Conservation (phyloP, 2,797 vertebrate species). For the Malacoraja senta region DNA sequence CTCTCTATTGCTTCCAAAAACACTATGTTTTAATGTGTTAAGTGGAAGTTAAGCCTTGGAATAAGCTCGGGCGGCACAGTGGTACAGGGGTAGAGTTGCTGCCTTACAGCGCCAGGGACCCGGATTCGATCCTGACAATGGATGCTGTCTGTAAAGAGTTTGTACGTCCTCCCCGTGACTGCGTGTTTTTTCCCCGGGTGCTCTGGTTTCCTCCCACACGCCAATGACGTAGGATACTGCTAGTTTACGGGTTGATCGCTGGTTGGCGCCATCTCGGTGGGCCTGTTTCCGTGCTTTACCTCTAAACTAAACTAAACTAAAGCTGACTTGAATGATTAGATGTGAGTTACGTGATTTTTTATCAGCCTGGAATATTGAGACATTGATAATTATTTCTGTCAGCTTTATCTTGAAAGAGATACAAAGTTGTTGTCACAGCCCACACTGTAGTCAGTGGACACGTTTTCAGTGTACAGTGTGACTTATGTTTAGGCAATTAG, state of each 20-base stretch:
- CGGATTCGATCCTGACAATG: too few species aligned
- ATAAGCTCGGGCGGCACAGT: not conserved
- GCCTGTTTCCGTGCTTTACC: too few species aligned
- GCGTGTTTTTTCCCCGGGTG: too few species aligned
- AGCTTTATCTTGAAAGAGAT: slow-evolving; percentile 34
- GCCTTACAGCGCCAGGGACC: too few species aligned
- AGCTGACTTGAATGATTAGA: slow-evolving; percentile 18
- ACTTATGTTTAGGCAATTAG: slow-evolving; percentile 25
- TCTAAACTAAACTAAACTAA: not conserved
- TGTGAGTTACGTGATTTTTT: not conserved
- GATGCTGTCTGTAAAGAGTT: too few species aligned
- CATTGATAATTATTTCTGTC: slow-evolving; percentile 40
- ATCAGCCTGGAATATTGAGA: slow-evolving; percentile 26
- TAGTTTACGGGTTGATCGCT: too few species aligned
- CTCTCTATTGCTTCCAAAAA: not conserved
- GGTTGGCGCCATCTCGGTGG: too few species aligned
- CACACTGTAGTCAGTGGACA: slow-evolving; percentile 25
- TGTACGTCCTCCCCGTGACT: too few species aligned
- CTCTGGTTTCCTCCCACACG: too few species aligned
- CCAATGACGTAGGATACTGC: too few species aligned
- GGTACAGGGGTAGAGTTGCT: too few species aligned
- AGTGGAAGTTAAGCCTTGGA: not conserved
- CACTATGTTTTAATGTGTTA: not conserved
- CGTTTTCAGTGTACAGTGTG: not conserved
- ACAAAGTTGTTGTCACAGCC: slow-evolving; percentile 32